Conservation (phyloP, 2,113 vertebrate species). For the Callaeas wilsoni region DNA sequence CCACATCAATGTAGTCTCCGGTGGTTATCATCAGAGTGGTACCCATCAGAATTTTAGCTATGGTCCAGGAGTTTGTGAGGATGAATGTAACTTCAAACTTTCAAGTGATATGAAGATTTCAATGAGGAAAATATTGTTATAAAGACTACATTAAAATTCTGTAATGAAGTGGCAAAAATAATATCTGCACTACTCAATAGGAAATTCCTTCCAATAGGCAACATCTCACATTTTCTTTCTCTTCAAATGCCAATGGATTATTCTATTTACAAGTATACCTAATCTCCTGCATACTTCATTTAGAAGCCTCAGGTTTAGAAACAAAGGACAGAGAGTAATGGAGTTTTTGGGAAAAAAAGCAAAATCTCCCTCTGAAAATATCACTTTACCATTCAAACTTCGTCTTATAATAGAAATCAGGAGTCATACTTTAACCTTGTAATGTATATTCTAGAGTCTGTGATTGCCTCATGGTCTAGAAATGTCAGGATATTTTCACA, state of each 20-base stretch:
- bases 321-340: not conserved
- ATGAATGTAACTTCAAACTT: not conserved
- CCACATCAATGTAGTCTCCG: not conserved
- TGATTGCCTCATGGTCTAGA: not conserved
- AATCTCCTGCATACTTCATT: not conserved
- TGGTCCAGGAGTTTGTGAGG: not conserved
- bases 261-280: not conserved
- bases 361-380: not conserved
- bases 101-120: not conserved
- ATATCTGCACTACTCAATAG: not conserved
- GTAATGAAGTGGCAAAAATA: not conserved
- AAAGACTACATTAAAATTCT: not conserved
- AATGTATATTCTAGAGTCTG: not conserved
- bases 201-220: not conserved
- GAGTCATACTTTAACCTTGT: not conserved
- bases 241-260: not conserved
- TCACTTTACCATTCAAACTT: not conserved
- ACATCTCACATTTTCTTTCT: not conserved
- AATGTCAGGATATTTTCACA: not conserved
- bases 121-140: not conserved
- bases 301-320: not conserved
- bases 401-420: not conserved
- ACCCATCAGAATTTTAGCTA: not conserved
- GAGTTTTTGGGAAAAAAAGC: accelerated
- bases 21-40: not conserved